phyloP scores from a whole-genome alignment of 2,888 invertebrate genomes.

The Ophion ventricosus region DNA sequence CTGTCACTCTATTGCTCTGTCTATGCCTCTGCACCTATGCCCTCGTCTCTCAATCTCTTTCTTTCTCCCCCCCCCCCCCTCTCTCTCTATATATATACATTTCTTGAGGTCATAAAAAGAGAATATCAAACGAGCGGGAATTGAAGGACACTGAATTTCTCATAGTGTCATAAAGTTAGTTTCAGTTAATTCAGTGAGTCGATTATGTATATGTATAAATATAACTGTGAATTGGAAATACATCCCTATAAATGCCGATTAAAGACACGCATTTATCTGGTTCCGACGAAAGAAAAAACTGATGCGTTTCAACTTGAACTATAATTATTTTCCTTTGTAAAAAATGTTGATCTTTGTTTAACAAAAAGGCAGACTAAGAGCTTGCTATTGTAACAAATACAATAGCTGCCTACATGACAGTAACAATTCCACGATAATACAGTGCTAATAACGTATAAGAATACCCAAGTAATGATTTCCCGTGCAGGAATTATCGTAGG shows the following conservation, averaged over 20 bases:
- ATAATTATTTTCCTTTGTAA: conserved; percentile 8
- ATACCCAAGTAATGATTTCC: conserved; percentile 2
- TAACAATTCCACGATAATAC: conserved; percentile 23
- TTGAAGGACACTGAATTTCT: conserved; percentile 45
- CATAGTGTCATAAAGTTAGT: conserved; percentile 39
- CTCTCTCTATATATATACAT: neutral
- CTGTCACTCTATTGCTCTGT: conserved; percentile 4
- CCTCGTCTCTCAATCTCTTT: neutral
- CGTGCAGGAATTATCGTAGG: too few relatives aligned
- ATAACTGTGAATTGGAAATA: conserved; percentile 3
- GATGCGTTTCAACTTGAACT: neutral
- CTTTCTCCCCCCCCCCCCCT: neutral
- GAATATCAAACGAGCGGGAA: conserved; percentile 42
- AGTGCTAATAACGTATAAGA: neutral
- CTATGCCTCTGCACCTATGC: neutral
- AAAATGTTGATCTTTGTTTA: neutral
- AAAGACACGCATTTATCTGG: conserved; percentile 19
- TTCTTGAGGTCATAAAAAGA: conserved; percentile 4
- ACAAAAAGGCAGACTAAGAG: neutral
- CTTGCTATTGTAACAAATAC: neutral
- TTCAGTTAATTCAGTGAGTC: conserved; percentile 12
- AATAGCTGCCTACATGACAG: too few relatives aligned
- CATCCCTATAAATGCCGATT: conserved; percentile 5
- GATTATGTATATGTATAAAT: conserved; percentile 6
- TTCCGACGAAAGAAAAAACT: neutral